Evolutionary conservation across 2,888 invertebrate species (phyloP).

Genomic region (Orthonevra nobilis): DNA sequence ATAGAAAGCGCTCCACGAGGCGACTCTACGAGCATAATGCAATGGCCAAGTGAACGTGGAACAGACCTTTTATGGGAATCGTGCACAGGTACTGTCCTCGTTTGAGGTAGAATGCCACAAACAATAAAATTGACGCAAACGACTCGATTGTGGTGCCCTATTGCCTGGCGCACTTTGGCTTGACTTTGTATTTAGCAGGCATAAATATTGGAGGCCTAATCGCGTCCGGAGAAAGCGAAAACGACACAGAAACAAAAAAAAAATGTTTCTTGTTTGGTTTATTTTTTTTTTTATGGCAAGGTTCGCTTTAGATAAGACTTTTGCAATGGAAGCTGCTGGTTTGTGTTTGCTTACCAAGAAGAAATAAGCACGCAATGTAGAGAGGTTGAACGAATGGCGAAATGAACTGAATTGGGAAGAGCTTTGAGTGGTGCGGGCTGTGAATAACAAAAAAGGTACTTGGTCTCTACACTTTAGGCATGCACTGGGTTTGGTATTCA

Average conservation of each 20-base stretch:
- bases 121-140: no score
- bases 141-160: constrained; percentile 38
- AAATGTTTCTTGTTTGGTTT: no score
- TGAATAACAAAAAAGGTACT: constrained; percentile 11
- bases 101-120: constrained; percentile 19
- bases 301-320: neutral
- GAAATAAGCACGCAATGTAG: neutral
- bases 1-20: constrained; percentile 48
- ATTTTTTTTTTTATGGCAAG: constrained; percentile 5
- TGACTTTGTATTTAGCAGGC: constrained; percentile 35
- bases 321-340: neutral
- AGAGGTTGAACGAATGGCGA: neutral
- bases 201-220: constrained; percentile 48
- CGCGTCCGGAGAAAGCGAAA: constrained; percentile 45
- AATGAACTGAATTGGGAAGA: neutral
- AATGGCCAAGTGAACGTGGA: constrained; percentile 9
- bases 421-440: neutral
- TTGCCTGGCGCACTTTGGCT: constrained; percentile 11
- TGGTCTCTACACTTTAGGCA: neutral
- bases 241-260: no score
- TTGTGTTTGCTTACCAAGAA: constrained; percentile 16
- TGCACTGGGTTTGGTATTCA: neutral
- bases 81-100: constrained; percentile 29
- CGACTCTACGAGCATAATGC: constrained; percentile 23
- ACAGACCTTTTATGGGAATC: constrained; percentile 30